Evolutionary conservation across 2,888 invertebrate genomes (phyloP).

Genomic region (Acholoe squamosa): DNA sequence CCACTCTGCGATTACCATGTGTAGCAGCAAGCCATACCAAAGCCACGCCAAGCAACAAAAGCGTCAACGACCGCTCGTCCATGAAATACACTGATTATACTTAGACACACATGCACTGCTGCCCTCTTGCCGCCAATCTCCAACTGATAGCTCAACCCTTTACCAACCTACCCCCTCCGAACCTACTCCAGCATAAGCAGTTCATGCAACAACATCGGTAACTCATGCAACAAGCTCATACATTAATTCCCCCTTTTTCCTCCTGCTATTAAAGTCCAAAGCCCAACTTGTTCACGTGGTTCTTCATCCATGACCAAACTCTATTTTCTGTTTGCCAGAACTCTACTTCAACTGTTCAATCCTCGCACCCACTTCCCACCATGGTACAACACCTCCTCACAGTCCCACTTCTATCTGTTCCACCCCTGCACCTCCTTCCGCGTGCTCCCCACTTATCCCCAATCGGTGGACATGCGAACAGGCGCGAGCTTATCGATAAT

Average conservation of each 20-base stretch:
- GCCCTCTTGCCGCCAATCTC: not conserved
- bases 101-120: not conserved
- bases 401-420: too few species aligned
- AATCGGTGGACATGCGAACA: not conserved
- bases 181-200: not conserved
- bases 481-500: not conserved
- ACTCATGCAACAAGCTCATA: not conserved
- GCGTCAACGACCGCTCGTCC: not conserved
- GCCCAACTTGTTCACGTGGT: too few species aligned
- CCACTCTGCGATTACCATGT: not conserved
- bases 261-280: too few species aligned
- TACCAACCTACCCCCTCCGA: not conserved
- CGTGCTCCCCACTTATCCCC: not conserved
- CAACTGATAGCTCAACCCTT: not conserved
- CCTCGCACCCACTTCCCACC: too few species aligned
- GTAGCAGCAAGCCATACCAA: not conserved
- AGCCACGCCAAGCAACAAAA: not conserved
- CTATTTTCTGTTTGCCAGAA: too few species aligned
- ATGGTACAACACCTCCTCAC: too few species aligned
- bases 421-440: not conserved
- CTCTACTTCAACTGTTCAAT: too few species aligned
- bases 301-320: too few species aligned
- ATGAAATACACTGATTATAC: conserved; percentile 40
- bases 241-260: too few species aligned
- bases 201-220: too few species aligned